Percentiles rank a stretch among this genome's conserved stretches.
These are phyloP conservation scores for Mactromeris polynyma DNA, from an alignment of 2,888 invertebrate genomes.

Conservation along the genomic window DNA sequence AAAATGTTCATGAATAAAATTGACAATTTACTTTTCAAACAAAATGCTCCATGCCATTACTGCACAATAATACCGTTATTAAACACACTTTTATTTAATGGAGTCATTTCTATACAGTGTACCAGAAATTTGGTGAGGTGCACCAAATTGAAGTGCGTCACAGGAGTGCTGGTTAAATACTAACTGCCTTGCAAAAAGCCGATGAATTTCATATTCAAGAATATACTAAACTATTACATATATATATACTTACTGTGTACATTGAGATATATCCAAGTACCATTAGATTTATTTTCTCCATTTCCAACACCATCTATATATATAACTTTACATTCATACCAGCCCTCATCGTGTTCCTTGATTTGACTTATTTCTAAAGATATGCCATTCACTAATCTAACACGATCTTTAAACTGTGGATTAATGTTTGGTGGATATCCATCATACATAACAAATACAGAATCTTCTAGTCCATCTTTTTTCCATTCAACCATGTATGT, in stretches of 20 bases:
- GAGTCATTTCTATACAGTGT: too few relatives aligned
- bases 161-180: too few relatives aligned
- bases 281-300: slow-evolving; percentile 90
- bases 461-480: slow-evolving; percentile 99
- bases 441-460: slow-evolving; percentile 99
- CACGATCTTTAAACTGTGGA: slow-evolving; percentile 88
- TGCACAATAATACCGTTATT: too few relatives aligned
- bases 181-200: too few relatives aligned
- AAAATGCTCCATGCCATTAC: too few relatives aligned
- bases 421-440: slow-evolving; percentile 98
- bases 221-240: neutral
- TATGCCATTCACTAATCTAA: slow-evolving; percentile 87
- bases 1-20: slow-evolving; percentile 2
- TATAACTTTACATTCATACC: slow-evolving; percentile 98
- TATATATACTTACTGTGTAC: slow-evolving; percentile 93
- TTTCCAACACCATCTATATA: slow-evolving; percentile 97
- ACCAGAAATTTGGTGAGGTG: too few relatives aligned
- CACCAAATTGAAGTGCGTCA: too few relatives aligned
- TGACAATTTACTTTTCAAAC: neutral
- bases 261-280: slow-evolving; percentile 99
- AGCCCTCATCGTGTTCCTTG: slow-evolving; percentile 96
- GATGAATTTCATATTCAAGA: too few relatives aligned
- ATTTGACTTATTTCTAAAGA: slow-evolving; percentile 97
- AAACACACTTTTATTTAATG: too few relatives aligned
- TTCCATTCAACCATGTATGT: slow-evolving; percentile 99